These are phyloP conservation scores for Acropora tenuis DNA, from an alignment of 64 coral and sea anemone genomes.

Conservation along the genomic window DNA sequence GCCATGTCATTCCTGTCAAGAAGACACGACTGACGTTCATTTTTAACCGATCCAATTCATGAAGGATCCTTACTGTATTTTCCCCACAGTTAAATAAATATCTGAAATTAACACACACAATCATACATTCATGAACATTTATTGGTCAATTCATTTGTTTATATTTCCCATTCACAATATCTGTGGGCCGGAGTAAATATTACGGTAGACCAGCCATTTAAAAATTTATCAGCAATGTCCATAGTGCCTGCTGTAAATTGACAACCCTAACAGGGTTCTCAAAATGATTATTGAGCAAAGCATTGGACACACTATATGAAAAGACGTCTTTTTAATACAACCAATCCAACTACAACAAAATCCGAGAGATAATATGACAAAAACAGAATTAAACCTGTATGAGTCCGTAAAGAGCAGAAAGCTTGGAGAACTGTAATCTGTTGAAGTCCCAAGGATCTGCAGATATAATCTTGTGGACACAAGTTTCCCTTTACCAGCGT, in stretches of 20 bases:
- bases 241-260: too few species aligned
- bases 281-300: too few species aligned
- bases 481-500: slow-evolving; percentile 56
- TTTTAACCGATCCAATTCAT: slow-evolving; percentile 54
- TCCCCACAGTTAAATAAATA: slow-evolving; percentile 90
- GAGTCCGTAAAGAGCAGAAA: slow-evolving; percentile 70
- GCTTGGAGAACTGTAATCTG: slow-evolving; percentile 53
- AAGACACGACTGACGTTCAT: slow-evolving; percentile 58
- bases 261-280: too few species aligned
- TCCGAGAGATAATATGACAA: neutral
- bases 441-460: slow-evolving; percentile 53
- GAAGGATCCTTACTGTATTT: slow-evolving; percentile 63
- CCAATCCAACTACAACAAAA: neutral
- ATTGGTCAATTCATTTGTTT: too few species aligned
- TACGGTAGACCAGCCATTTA: too few species aligned
- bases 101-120: slow-evolving; percentile 43
- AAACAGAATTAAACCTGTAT: slow-evolving; percentile 48
- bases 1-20: slow-evolving; percentile 68
- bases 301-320: too few species aligned
- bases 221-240: too few species aligned
- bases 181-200: too few species aligned
- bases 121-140: neutral
- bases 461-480: slow-evolving; percentile 74
- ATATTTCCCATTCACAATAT: too few species aligned
- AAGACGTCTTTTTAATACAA: too few species aligned